Conservation (phyloP, 2,888 invertebrate species). For the Tanypteryx hageni region DNA sequence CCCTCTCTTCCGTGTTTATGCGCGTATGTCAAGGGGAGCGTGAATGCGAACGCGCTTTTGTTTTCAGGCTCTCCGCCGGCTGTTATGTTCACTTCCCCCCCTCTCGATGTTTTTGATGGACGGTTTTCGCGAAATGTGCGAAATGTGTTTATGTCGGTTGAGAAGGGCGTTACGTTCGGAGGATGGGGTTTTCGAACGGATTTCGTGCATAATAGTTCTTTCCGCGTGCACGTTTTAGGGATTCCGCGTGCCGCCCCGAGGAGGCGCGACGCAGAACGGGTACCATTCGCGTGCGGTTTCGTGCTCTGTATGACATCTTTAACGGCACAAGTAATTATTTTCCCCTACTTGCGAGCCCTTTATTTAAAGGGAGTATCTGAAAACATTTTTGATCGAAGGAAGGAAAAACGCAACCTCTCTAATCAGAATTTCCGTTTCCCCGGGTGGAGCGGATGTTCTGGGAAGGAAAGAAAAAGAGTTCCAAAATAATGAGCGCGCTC, state of each 20-base stretch:
- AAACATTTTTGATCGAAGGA: neutral
- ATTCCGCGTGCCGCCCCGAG: too few relatives aligned
- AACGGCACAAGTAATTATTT: too few relatives aligned
- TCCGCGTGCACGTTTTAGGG: too few relatives aligned
- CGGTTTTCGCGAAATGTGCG: neutral
- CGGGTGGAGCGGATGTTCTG: neutral
- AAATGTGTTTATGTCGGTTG: neutral
- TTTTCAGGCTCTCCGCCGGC: neutral
- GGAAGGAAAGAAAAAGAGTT: neutral
- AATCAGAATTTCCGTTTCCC: conserved; percentile 7
- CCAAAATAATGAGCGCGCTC: neutral
- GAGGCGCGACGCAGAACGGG: too few relatives aligned
- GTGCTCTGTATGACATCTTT: too few relatives aligned
- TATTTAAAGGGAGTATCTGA: neutral
- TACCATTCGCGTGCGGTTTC: too few relatives aligned
- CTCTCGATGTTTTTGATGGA: neutral
- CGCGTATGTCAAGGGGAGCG: neutral
- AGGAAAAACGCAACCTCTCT: neutral
- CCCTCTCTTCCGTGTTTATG: neutral
- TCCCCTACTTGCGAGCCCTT: too few relatives aligned
- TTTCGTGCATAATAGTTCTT: neutral
- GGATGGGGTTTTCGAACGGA: neutral
- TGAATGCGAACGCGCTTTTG: too few relatives aligned
- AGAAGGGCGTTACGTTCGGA: neutral
- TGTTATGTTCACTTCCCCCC: neutral